Evolutionary conservation across 2,113 vertebrate genomes (phyloP).

Genomic region (Dermatemys mawii): DNA sequence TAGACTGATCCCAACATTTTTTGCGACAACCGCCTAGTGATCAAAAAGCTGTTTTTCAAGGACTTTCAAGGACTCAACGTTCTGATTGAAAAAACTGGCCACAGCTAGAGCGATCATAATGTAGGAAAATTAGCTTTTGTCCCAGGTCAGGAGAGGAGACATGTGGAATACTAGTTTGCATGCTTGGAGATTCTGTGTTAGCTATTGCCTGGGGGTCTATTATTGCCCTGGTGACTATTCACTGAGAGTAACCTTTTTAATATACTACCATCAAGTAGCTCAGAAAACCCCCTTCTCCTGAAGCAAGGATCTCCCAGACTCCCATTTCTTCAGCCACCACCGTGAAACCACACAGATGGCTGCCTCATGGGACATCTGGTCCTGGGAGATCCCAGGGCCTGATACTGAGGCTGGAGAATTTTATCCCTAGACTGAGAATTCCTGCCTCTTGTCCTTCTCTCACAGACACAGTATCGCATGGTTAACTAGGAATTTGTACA

Average conservation of each 20-base stretch:
- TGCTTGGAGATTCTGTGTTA: neutral
- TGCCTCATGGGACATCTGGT: neutral
- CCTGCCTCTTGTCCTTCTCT: rapidly evolving
- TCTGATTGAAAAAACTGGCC: neutral
- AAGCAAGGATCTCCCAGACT: neutral
- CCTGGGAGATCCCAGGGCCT: rapidly evolving
- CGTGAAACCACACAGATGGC: rapidly evolving
- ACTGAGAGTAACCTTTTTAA: neutral
- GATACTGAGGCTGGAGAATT: neutral
- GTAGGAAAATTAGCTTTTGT: neutral
- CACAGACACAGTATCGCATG: neutral
- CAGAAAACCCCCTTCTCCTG: neutral
- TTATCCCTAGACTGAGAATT: neutral
- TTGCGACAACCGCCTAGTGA: neutral
- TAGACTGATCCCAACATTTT: neutral
- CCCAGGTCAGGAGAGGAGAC: neutral
- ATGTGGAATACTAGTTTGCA: neutral
- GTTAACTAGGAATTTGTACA: neutral
- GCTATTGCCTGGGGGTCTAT: neutral
- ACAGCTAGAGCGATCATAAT: neutral
- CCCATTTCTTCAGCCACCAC: neutral
- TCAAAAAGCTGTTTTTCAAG: neutral
- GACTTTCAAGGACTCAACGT: neutral
- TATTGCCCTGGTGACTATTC: constrained; percentile 4
- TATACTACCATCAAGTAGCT: neutral